phyloP scores from a whole-genome alignment of 2,888 invertebrate genomes.

The Rapana venosa region DNA sequence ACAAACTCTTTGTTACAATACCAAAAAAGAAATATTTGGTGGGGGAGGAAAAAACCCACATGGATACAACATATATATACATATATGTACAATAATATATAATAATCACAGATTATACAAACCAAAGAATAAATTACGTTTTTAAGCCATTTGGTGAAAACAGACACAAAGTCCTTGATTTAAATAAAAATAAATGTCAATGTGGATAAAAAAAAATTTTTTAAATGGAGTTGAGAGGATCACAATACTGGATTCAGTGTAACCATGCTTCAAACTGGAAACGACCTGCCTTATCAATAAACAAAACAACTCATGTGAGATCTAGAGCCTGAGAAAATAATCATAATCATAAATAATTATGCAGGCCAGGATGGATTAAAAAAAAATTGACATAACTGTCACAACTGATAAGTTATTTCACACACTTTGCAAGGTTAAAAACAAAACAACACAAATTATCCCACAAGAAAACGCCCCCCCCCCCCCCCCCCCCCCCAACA shows the following conservation, averaged over 20 bases:
- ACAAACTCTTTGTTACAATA: too few relatives aligned
- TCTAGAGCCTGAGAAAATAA: background rate
- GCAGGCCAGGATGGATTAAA: background rate
- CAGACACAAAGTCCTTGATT: background rate
- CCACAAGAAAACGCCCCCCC: background rate
- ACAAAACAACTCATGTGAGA: background rate
- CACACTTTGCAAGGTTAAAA: background rate
- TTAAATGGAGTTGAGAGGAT: background rate
- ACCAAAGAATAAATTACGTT: background rate
- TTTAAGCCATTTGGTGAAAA: background rate
- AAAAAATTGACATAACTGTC: background rate
- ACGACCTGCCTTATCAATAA: background rate
- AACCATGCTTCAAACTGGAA: background rate
- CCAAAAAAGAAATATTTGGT: background rate
- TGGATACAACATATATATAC: background rate
- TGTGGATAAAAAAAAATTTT: background rate
- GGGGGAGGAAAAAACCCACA: background rate
- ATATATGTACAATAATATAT: background rate
- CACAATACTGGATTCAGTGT: background rate
- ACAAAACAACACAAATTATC: background rate
- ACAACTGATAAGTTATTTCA: background rate
- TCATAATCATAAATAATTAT: background rate
- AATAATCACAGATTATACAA: background rate
- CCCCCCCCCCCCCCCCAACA: background rate
- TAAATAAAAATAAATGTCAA: background rate